Base-by-base conservation (phyloP, 2,888 invertebrate species). In the Sphaerophoria rueppellii region DNA sequence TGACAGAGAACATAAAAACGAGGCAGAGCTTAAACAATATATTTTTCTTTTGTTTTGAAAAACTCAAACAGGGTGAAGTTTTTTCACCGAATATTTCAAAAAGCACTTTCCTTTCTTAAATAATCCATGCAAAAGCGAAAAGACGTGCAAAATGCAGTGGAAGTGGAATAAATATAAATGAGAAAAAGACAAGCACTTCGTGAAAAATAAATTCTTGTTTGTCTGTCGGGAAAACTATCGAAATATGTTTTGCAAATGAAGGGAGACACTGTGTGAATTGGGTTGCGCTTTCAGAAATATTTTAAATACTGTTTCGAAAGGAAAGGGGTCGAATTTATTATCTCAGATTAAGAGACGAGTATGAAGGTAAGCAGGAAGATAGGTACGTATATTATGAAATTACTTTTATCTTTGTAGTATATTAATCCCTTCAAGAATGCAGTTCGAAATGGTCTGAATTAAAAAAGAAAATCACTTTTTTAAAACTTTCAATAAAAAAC, bases 51-150 rank as follows among this genome's bases (percentile, higher is more conserved):
- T 2, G 4, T 50, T 7, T 16, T 14, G 16, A 9, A 14, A 14
- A 48, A 34, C 4, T 6, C n/a, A 50, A 72, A 52, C 34, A 60
- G 54, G 52, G 43, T 4, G 32, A 54, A 43, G 32, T 70, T 43
- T 34, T 14, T 6, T 55, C 55, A 69, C 40, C 61, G 16, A 72
- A 61, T 14, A 43, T 63, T 61, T 73, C 34, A 57, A 55, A 63
- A n/a, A 65, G 48, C 55, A 55, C 9, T 57, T 16, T 50, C 63
- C 4, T 65, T 48, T 55, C 34, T 54, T 73, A 43, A 63, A 73
- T 73, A 73, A 63, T 63, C 73, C 54, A 35, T 55, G 55, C 43
- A 35, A 55, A 61, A 65, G 55, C 43, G 46, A 55, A 61, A 65
- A 14, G 40, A 63, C 34, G 4, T 14, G 16, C 37, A n/a, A 52